Base-by-base conservation (phyloP, 2,113 vertebrate genomes). In the Paradoxurus hermaphroditus region DNA sequence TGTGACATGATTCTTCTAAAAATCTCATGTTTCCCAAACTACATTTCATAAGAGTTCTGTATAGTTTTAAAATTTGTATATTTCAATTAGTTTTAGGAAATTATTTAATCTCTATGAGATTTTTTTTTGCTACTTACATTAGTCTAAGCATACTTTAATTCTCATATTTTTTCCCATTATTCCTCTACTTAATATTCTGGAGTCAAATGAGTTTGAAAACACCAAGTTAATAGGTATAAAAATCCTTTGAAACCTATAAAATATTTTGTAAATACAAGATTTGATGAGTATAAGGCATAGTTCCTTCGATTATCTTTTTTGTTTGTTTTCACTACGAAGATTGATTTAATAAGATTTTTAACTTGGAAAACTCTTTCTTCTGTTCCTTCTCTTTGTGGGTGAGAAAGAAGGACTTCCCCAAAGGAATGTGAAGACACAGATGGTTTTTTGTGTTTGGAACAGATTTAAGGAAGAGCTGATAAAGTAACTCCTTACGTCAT, bases 361-460 rank as follows among this genome's bases (percentile, higher is more conserved):
- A 88, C 39, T 73, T 59, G 36, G 27, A 84, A 85, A 95, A 85
- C 62, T 21, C 39, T 87, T 90, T 81, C 90, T 96, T 87, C 41
- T 63, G 44, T n/a, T 90, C 36, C 46, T 96, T 73, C 77, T 88
- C 23, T 51, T 91, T 94, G 18, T 89, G 81, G 86, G 41, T 82
- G 78, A 90, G 16, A 88, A 73, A 91, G 51, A 73, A 27, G 70
- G 63, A 84, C 86, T 96, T 95, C 39, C 29, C 25, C 27, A 53
- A 77, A 89, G n/a, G 68, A 97, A 87, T 82, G 29, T 86, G 68
- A 97, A 93, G 78, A 85, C 63, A 91, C 10, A 16, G 51, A 91
- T 96, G 46, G 72, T 92, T 92, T 96, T 72, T 56, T 92, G 63
- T 87, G 56, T 94, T 94, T 95, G 70, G 91, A 93, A 51, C 23